These are phyloP conservation scores for Stenodema calcarata DNA, from an alignment of 2,888 invertebrate genomes.

Conservation along the genomic window DNA sequence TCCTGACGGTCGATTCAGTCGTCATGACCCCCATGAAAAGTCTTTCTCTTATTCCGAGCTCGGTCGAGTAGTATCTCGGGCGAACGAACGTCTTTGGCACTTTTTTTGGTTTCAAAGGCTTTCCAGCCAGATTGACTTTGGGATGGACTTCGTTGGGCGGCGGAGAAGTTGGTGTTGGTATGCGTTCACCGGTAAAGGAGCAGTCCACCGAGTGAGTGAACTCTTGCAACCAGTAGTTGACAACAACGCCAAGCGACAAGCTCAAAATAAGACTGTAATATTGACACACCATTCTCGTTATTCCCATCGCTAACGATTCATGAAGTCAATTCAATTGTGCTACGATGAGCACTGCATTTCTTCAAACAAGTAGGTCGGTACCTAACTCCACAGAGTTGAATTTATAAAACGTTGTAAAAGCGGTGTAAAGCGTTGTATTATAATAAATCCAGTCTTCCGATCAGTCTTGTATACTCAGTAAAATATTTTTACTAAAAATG, in stretches of 20 bases:
- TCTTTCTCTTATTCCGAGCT: slow-evolving; percentile 90
- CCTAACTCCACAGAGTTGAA: no score
- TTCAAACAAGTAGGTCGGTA: no score
- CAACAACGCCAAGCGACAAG: neutral
- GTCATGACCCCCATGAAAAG: slow-evolving; percentile 87
- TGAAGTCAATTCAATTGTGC: neutral
- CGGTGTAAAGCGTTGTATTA: no score
- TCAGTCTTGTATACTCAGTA: no score
- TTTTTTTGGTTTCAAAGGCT: slow-evolving; percentile 63
- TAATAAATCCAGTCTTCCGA: no score
- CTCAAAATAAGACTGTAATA: slow-evolving; percentile 5
- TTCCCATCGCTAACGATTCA: neutral
- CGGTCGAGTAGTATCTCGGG: slow-evolving; percentile 89
- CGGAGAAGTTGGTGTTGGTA: slow-evolving; percentile 1
- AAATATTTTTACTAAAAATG: no score
- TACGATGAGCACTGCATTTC: no score
- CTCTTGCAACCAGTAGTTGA: slow-evolving; percentile 18
- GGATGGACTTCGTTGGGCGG: slow-evolving; percentile 62
- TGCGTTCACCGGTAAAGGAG: neutral
- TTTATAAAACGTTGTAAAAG: no score
- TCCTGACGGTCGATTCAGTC: slow-evolving; percentile 74
- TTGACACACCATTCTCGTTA: slow-evolving; percentile 4
- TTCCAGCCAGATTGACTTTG: slow-evolving; percentile 63
- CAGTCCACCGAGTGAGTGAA: neutral
- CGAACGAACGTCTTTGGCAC: slow-evolving; percentile 72